Base-by-base conservation (phyloP, 64 coral and sea anemone genomes). In the Porites australiensis region DNA sequence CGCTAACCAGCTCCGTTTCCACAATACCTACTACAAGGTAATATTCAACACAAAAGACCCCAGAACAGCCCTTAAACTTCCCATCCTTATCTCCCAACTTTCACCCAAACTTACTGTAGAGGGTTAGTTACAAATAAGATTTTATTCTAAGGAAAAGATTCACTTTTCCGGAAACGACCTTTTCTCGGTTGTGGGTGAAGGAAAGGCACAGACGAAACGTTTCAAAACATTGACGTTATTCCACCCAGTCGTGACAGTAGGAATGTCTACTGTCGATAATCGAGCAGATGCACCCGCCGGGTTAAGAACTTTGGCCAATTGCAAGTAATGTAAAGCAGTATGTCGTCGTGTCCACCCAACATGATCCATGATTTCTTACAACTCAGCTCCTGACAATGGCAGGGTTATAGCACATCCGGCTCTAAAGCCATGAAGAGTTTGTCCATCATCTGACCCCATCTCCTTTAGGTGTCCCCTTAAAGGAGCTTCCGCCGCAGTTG, bases 291-390 rank as follows among this genome's bases (percentile, higher is more conserved):
- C 81, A 0, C 81, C 81, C 3, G 4, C 9, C 27, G 81, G 54
- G 63, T 84, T 84, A 19, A 67, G 19, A 16, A 84, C 8, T 7
- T 84, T 84, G 16, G 81, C 81, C 44, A 84, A 51, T 47, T 82
- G 79, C 79, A 82, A 58, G 57, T 82, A 82, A 18, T 82, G 58
- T n/a, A 82, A 19, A 3, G 59, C 81, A 15, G 81, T 84, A 58
- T 84, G 81, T 13, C 61, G 57, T 6, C 63, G 4, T 13, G 81
- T 64, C 81, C 81, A 67, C 0, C 81, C 81, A 43, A 84, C 63
- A 58, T 67, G 81, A 21, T 84, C 81, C 61, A 84, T 84, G 4
- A 84, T 84, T 15, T 84, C 81, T 0, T 27, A 8, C 47, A 67
- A 3, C 3, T 84, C 81, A 8, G 54, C 23, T 3, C 81, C 60